phyloP scores from a whole-genome alignment of 2,797 vertebrate genomes.

The Sebastolobus altivelis region DNA sequence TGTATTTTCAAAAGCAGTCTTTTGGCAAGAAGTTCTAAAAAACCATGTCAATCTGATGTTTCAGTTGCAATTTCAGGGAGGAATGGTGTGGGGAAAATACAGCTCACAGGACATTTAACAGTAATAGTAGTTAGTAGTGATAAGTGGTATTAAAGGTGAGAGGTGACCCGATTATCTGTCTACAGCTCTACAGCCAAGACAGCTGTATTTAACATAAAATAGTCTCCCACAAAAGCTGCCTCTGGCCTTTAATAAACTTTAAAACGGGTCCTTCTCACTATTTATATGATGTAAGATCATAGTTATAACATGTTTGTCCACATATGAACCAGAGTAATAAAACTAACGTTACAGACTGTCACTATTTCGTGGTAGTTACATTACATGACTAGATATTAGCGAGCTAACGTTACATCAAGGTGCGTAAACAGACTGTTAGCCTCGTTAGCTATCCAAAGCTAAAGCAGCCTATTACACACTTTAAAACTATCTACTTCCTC shows the following conservation, averaged over 20 bases:
- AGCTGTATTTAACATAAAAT: not conserved
- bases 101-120: not conserved
- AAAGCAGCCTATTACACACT: not conserved
- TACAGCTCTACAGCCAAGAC: not conserved
- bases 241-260: not conserved
- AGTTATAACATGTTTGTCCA: not conserved
- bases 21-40: too few relatives aligned
- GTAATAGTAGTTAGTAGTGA: not conserved
- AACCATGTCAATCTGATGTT: not conserved
- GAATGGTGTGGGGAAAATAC: not conserved
- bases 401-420: not conserved
- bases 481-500: rapidly evolving
- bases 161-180: not conserved
- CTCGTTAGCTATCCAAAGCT: slow-evolving; percentile 26
- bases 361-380: not conserved
- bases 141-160: not conserved
- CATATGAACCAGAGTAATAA: not conserved
- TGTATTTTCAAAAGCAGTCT: not conserved
- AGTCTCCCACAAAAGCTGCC: rapidly evolving
- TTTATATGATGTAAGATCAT: rapidly evolving
- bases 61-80: not conserved
- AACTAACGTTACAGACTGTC: not conserved
- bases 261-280: not conserved
- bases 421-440: slow-evolving; percentile 20
- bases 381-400: not conserved